These are phyloP conservation scores for Melitaea athalia DNA, from an alignment of 2,888 invertebrate species.

Conservation along the genomic window DNA sequence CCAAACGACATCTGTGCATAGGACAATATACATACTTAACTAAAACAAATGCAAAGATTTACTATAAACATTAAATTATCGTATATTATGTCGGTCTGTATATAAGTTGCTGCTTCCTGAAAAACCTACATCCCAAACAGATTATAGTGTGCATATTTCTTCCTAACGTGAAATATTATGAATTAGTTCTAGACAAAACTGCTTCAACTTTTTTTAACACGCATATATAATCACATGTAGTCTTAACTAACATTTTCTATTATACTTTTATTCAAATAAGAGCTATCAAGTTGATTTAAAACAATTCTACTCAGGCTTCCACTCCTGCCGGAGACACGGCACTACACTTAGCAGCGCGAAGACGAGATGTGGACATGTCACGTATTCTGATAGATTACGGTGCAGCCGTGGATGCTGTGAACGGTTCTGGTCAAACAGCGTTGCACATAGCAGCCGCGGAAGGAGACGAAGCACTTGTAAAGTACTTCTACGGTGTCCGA, in stretches of 20 bases:
- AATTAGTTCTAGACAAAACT: no score
- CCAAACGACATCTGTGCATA: no score
- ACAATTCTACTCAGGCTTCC: slow-evolving; percentile 79
- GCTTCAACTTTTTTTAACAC: no score
- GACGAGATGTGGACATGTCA: slow-evolving; percentile 96
- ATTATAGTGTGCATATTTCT: no score
- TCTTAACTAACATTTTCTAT: background rate
- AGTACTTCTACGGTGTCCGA: slow-evolving; percentile 96
- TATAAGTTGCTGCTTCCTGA: no score
- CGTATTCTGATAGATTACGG: slow-evolving; percentile 96
- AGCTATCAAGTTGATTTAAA: slow-evolving; percentile 1
- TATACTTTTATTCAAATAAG: background rate
- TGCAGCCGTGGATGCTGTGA: slow-evolving; percentile 94
- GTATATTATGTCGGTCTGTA: no score
- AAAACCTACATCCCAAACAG: no score
- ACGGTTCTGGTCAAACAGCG: slow-evolving; percentile 96
- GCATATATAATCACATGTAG: background rate
- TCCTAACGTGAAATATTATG: no score
- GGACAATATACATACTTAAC: no score
- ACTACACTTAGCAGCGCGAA: slow-evolving; percentile 96
- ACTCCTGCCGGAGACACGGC: slow-evolving; percentile 95
- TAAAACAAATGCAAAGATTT: background rate
- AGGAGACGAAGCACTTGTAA: slow-evolving; percentile 96
- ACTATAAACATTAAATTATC: no score
- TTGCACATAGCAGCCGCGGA: slow-evolving; percentile 97